phyloP scores from a whole-genome alignment of 2,113 vertebrate species.

The Phycodurus eques region DNA sequence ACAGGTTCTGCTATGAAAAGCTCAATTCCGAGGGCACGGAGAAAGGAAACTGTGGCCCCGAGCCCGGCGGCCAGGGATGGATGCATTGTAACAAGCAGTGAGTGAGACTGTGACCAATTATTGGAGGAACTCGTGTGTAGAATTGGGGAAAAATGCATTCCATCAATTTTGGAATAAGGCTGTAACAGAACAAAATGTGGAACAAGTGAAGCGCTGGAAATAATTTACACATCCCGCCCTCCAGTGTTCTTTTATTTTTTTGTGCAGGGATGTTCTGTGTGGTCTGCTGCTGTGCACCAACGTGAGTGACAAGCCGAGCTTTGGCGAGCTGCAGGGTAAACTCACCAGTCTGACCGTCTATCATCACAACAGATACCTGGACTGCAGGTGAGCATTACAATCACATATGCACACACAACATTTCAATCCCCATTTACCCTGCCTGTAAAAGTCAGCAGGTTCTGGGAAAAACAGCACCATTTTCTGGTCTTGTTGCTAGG shows the following conservation, averaged over 20 bases:
- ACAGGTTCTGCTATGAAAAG: slow-evolving; percentile 95
- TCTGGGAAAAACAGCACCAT: neutral
- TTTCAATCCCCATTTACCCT: too few relatives aligned
- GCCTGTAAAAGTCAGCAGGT: too few relatives aligned
- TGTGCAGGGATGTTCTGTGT: slow-evolving; percentile 90
- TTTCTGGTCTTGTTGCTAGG: neutral
- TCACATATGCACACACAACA: too few relatives aligned
- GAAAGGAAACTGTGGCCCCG: slow-evolving; percentile 90
- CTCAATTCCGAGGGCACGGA: slow-evolving; percentile 93
- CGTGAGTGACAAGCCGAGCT: slow-evolving; percentile 80
- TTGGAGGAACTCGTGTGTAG: too few relatives aligned
- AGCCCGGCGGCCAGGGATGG: slow-evolving; percentile 80
- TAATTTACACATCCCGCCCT: too few relatives aligned
- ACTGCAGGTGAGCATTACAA: slow-evolving; percentile 82
- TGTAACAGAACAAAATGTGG: neutral
- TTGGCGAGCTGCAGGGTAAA: slow-evolving; percentile 86
- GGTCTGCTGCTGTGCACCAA: slow-evolving; percentile 93
- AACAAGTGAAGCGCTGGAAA: neutral
- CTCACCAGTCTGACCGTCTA: slow-evolving; percentile 89
- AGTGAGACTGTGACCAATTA: slow-evolving; percentile 53
- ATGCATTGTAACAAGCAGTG: slow-evolving; percentile 94
- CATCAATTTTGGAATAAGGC: neutral
- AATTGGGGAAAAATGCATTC: neutral
- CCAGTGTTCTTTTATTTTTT: neutral
- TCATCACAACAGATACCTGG: slow-evolving; percentile 91